A percentile compares a stretch with the other conserved stretches of the same genome.
These are phyloP conservation scores for Maniola hyperantus DNA, from an alignment of 2,888 invertebrate species.

Conservation along the genomic window DNA sequence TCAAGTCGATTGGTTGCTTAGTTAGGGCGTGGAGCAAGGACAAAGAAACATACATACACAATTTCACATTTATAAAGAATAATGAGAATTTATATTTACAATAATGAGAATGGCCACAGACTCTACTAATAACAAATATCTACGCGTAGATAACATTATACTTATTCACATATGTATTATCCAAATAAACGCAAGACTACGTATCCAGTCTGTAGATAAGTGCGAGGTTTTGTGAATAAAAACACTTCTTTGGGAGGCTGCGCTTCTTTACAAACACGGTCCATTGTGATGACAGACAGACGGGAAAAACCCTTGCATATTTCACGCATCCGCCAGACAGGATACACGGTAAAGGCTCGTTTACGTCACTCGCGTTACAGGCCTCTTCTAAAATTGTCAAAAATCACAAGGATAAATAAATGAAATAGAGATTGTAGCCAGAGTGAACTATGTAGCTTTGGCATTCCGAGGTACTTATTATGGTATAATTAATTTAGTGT, in stretches of 20 bases:
- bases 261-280: slow-evolving; percentile 31
- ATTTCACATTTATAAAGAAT: no score
- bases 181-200: slow-evolving; percentile 18
- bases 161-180: neutral
- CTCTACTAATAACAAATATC: no score
- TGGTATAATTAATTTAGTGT: no score
- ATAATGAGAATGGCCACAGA: no score
- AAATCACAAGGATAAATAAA: neutral
- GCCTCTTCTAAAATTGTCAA: neutral
- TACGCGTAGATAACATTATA: no score
- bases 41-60: no score
- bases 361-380: neutral
- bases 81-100: no score
- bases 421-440: no score
- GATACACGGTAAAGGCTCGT: slow-evolving; percentile 11
- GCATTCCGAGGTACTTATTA: no score
- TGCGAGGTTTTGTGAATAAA: slow-evolving; percentile 35
- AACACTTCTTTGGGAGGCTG: slow-evolving; percentile 33
- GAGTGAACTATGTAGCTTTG: no score
- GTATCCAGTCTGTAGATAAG: slow-evolving; percentile 33
- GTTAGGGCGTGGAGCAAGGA: no score
- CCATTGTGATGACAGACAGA: slow-evolving; percentile 37
- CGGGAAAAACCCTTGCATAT: slow-evolving; percentile 34
- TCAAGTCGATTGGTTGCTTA: no score
- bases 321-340: slow-evolving; percentile 35